phyloP scores from a whole-genome alignment of 2,888 invertebrate genomes.

The Caenorhabditis sp. region DNA sequence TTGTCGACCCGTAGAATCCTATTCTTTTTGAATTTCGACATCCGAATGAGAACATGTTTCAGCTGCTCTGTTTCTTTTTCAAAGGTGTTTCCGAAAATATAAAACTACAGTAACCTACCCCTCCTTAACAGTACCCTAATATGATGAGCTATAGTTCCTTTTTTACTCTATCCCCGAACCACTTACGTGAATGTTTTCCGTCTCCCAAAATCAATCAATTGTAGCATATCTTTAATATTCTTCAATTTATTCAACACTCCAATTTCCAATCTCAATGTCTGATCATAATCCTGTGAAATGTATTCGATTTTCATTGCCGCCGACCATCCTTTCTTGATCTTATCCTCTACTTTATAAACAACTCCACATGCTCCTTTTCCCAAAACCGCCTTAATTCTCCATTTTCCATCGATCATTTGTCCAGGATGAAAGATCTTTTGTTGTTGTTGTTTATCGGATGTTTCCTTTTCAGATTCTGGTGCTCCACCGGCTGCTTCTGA shows the following conservation, averaged over 20 bases:
- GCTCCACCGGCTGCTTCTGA: background rate
- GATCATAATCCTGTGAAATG: slow-evolving; percentile 27
- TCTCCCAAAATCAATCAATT: slow-evolving; percentile 34
- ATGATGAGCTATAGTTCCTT: too few relatives aligned
- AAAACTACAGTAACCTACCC: too few relatives aligned
- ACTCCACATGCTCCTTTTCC: slow-evolving; percentile 42
- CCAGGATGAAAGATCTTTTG: background rate
- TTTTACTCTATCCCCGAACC: too few relatives aligned
- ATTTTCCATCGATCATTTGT: slow-evolving; percentile 32
- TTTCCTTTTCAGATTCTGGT: background rate
- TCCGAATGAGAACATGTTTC: too few relatives aligned
- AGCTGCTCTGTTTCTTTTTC: too few relatives aligned
- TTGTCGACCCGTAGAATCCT: too few relatives aligned
- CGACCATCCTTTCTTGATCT: slow-evolving; percentile 24
- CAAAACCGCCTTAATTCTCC: slow-evolving; percentile 27
- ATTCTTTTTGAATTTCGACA: too few relatives aligned
- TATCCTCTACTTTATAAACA: slow-evolving; percentile 39
- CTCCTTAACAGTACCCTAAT: too few relatives aligned
- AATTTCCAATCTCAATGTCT: slow-evolving; percentile 34
- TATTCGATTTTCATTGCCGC: slow-evolving; percentile 44
- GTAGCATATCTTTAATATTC: slow-evolving; percentile 16
- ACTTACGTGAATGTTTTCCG: slow-evolving; percentile 26
- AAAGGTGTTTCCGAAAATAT: too few relatives aligned
- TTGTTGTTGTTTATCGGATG: background rate
- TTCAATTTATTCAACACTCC: slow-evolving; percentile 32